Conservation (phyloP, 2,797 vertebrate species). For the Sebastes taczanowskii region DNA sequence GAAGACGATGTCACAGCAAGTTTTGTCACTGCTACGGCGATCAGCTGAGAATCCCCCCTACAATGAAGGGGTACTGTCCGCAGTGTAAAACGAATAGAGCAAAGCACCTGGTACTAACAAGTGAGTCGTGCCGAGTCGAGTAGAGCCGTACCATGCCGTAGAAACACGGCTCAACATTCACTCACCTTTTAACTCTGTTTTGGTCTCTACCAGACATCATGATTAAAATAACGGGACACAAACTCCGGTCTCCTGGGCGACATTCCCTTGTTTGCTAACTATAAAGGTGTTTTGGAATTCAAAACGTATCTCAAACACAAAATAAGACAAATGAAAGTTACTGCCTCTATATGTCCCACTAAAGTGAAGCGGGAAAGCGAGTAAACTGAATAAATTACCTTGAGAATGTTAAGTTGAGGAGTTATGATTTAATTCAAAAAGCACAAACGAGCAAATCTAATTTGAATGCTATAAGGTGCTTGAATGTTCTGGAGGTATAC, state of each 20-base stretch:
- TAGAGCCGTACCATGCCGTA: too few relatives aligned
- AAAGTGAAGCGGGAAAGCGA: neutral
- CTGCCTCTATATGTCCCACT: conserved; percentile 20
- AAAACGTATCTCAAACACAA: conserved; percentile 15
- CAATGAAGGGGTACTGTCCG: neutral
- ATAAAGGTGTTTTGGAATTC: conserved; percentile 8
- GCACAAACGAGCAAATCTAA: conserved; percentile 17
- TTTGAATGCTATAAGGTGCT: conserved; percentile 5
- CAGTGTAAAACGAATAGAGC: too few relatives aligned
- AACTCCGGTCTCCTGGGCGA: too few relatives aligned
- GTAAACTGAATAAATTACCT: conserved; percentile 31
- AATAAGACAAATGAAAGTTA: neutral
- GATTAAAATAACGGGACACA: too few relatives aligned
- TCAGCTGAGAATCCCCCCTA: neutral
- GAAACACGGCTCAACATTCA: too few relatives aligned
- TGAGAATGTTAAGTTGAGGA: conserved; percentile 36
- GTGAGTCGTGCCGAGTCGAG: too few relatives aligned
- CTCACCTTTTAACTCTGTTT: neutral
- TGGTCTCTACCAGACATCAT: too few relatives aligned
- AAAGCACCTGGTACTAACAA: too few relatives aligned
- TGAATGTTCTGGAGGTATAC: neutral
- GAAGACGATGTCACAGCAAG: too few relatives aligned
- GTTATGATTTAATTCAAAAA: conserved; percentile 8
- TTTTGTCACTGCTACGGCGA: neutral
- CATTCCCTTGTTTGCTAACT: too few relatives aligned